Base-by-base conservation (phyloP, 2,888 invertebrate genomes). In the Ormyrus pomaceus region DNA sequence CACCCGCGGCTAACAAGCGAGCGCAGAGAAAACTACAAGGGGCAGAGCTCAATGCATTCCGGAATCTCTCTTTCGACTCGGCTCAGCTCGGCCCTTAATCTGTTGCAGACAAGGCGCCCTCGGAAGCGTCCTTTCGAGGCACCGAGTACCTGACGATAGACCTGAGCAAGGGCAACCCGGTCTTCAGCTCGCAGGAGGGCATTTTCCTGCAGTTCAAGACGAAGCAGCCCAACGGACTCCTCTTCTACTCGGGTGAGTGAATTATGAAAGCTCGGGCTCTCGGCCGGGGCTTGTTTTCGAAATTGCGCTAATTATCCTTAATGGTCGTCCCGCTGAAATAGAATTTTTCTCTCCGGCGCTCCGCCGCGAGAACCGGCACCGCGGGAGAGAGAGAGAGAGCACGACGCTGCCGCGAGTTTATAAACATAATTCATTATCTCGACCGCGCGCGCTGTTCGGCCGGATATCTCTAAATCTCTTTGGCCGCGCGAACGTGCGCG, bases 151-250 rank as follows among this genome's bases (percentile, higher is more conserved):
- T 98, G 77, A 96, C 96, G 73, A 98, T 98, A 92, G 96, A 98
- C 91, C 93, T 98, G 86, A 95, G 95, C 81, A 95, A 95, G 90
- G 96, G 96, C 0, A 96, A 96, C 88, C 96, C 97, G 3, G 95
- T 98, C 86, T 95, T 97, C 83, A 97, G 97, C 91, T 96, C 96
- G 76, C 96, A 96, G 89, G 98, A 98, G 90, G 95, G 96, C 83
- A 95, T 98, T 84, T 96, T 96, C 6, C 93, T 98, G 77, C 95
- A 96, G 91, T 98, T 98, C 93, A 97, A 98, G 91, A 98, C 98
- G 1, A 93, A 96, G 80, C 96, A 97, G 88, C 95, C 97, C 8
- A 96, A 96, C 88, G 98, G 98, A 83, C 93, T 98, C 64, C 93
- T 98, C 68, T 98, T 98, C 92, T 98, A 97, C 90, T 97, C 98